A percentile compares a stretch with the other conserved stretches of the same genome.
These are phyloP conservation scores for Drosophila helvetica DNA, from an alignment of 2,888 invertebrate genomes.

Conservation along the genomic window DNA sequence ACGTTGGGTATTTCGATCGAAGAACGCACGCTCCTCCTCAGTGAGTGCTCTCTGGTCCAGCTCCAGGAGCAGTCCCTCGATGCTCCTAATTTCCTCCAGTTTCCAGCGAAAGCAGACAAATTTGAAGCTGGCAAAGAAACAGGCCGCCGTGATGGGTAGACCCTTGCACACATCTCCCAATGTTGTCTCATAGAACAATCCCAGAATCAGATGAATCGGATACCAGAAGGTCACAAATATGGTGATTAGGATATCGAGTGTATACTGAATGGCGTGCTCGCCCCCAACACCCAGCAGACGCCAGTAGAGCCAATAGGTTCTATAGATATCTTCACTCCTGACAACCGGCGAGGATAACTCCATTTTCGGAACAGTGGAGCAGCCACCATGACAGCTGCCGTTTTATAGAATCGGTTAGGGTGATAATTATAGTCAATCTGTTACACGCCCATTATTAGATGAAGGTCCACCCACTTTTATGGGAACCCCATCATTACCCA, in stretches of 20 bases:
- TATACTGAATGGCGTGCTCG: not conserved
- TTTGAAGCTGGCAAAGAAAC: constrained; percentile 37
- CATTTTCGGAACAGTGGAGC: constrained; percentile 16
- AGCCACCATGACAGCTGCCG: not conserved
- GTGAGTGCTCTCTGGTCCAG: constrained; percentile 28
- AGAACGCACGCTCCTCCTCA: constrained; percentile 19
- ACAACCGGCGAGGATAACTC: constrained; percentile 11
- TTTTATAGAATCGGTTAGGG: constrained; percentile 5
- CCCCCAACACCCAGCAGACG: constrained; percentile 32
- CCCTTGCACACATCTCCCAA: constrained; percentile 27
- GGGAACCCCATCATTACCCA: not conserved
- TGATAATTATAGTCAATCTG: not conserved
- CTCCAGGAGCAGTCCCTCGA: constrained; percentile 16
- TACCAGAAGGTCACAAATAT: constrained; percentile 38
- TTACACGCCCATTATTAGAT: not conserved
- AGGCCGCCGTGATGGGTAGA: constrained; percentile 35
- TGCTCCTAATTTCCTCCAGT: constrained; percentile 20
- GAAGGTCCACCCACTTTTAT: constrained; percentile 22
- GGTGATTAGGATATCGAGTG: constrained; percentile 31
- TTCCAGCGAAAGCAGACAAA: constrained; percentile 30
- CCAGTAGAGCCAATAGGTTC: constrained; percentile 39
- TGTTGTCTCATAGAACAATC: constrained; percentile 11
- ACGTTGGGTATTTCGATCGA: constrained; percentile 23
- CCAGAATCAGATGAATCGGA: constrained; percentile 39
- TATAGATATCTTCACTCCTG: constrained; percentile 25